Evolutionary conservation across 2,797 vertebrate genomes (phyloP).

Genomic region (Scolopax rusticola): DNA sequence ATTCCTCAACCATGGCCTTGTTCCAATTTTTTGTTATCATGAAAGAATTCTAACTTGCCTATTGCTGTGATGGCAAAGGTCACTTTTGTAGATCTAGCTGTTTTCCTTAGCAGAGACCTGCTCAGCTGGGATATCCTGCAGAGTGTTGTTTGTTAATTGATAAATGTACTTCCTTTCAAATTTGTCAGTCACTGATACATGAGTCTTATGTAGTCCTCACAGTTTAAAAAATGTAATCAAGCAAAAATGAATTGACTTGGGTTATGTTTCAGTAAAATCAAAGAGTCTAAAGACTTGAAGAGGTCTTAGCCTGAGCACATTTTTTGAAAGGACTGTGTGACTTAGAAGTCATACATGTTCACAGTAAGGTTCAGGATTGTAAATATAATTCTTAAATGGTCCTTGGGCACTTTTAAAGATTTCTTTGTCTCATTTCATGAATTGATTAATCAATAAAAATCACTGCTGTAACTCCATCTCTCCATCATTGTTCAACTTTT

Average conservation of each 20-base stretch:
- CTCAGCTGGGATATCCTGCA: conserved; percentile 11
- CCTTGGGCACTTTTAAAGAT: background rate
- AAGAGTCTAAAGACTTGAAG: background rate
- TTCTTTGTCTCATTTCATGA: background rate
- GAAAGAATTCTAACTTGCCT: conserved; percentile 13
- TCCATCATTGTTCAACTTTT: background rate
- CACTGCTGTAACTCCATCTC: background rate
- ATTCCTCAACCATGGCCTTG: conserved; percentile 23
- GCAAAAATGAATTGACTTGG: background rate
- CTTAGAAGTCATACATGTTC: background rate
- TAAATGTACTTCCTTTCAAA: conserved; percentile 37
- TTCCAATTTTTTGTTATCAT: conserved; percentile 25
- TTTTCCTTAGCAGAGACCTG: background rate
- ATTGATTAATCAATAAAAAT: background rate
- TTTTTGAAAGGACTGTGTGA: background rate
- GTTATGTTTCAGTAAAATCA: background rate
- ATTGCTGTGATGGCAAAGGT: conserved; percentile 17
- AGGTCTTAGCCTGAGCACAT: background rate
- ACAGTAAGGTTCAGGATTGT: background rate
- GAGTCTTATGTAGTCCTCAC: background rate
- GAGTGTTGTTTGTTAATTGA: conserved; percentile 20
- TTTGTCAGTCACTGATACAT: background rate
- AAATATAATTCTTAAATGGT: background rate
- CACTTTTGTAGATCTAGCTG: conserved; percentile 7
- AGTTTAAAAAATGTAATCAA: background rate